phyloP scores from a whole-genome alignment of 92 coral and sea anemone genomes.

The Phenganax subtilis region DNA sequence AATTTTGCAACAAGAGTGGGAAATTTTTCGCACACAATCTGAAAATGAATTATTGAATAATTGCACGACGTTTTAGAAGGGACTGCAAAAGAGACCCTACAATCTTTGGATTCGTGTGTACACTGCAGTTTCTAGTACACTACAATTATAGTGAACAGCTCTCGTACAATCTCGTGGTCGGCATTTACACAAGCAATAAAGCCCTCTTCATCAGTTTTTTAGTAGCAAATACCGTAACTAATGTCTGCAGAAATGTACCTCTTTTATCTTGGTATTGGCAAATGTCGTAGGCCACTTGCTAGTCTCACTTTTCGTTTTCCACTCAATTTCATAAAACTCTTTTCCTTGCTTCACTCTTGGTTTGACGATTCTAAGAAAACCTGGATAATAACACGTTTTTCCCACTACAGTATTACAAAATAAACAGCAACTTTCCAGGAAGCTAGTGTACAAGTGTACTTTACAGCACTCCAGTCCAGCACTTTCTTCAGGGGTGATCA shows the following conservation, averaged over 20 bases:
- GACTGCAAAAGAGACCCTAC: neutral
- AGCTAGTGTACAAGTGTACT: neutral
- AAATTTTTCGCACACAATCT: constrained; percentile 17
- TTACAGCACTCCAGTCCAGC: no score
- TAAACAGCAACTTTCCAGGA: neutral
- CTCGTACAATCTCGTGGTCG: no score
- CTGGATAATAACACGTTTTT: neutral
- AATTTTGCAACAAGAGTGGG: constrained; percentile 30
- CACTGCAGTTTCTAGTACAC: no score
- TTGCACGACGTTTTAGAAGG: neutral
- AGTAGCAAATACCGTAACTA: neutral
- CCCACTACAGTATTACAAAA: neutral
- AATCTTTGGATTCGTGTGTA: neutral
- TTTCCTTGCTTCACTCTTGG: constrained; percentile 71
- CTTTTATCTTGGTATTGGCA: constrained; percentile 65
- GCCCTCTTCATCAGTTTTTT: neutral
- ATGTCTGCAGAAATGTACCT: constrained; percentile 39
- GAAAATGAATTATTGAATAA: neutral
- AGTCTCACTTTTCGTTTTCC: constrained; percentile 65
- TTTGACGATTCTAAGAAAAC: constrained; percentile 67
- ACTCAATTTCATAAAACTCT: constrained; percentile 77
- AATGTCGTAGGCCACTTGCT: constrained; percentile 59
- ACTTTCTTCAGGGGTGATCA: neutral
- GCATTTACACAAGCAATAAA: no score
- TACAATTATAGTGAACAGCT: no score